These are phyloP conservation scores for Hepsetus odoe DNA, from an alignment of 2,113 vertebrate genomes.

Conservation along the genomic window DNA sequence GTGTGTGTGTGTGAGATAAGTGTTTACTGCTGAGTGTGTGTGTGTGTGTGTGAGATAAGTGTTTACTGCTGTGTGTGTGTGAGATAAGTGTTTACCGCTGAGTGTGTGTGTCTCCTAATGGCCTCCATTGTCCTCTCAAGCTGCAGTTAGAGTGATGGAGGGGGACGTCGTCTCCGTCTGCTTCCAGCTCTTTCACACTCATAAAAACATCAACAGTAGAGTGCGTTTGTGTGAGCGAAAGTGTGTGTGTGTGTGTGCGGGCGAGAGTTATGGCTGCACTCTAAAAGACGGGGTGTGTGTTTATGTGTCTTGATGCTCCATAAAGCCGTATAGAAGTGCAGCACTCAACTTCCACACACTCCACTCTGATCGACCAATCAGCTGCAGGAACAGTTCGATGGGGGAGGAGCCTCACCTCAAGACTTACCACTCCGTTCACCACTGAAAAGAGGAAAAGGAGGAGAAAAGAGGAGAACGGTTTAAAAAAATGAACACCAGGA, in stretches of 20 bases:
- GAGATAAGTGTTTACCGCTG: neutral
- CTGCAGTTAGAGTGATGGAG: slow-evolving; percentile 34
- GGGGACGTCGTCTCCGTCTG: slow-evolving; percentile 2
- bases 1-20: neutral
- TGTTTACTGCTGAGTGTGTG: neutral
- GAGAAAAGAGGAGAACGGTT: too few relatives aligned
- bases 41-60: neutral
- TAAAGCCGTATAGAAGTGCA: slow-evolving; percentile 37
- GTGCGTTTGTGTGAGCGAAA: slow-evolving; percentile 2
- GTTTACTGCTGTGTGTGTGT: neutral
- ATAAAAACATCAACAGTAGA: slow-evolving; percentile 43
- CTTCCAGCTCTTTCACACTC: neutral
- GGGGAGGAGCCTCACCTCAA: too few relatives aligned
- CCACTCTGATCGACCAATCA: neutral
- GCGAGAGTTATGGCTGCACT: slow-evolving; percentile 18
- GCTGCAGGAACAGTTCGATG: neutral
- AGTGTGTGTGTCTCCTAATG: slow-evolving; percentile 13
- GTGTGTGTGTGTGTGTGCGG: neutral
- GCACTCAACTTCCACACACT: neutral
- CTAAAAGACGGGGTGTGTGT: slow-evolving; percentile 15
- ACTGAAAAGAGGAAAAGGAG: too few relatives aligned
- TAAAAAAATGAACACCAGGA: too few relatives aligned
- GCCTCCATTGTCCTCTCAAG: slow-evolving; percentile 31
- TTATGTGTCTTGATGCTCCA: slow-evolving; percentile 48
- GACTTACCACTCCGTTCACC: too few relatives aligned